A percentile compares a stretch with the other conserved stretches of the same genome.
These are phyloP conservation scores for Germaria angustata DNA, from an alignment of 2,888 invertebrate genomes.

Conservation along the genomic window DNA sequence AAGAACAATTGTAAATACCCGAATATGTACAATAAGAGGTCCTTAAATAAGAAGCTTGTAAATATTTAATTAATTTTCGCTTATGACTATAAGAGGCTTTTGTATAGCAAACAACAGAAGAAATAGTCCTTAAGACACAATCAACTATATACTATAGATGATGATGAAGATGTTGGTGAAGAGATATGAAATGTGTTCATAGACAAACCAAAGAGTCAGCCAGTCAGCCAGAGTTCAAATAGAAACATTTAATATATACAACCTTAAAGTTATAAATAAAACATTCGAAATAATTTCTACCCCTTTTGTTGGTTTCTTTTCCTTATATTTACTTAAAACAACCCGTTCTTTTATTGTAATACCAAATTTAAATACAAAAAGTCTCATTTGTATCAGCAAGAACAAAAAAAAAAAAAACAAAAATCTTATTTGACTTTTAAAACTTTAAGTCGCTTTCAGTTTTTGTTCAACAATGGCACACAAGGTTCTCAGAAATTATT, in stretches of 20 bases:
- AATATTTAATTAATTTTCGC: conserved; percentile 77
- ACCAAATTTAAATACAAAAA: conserved; percentile 40
- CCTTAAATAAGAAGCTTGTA: conserved; percentile 73
- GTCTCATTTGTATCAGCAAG: conserved; percentile 37
- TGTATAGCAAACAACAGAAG: conserved; percentile 44
- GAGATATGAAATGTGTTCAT: background rate
- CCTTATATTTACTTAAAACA: background rate
- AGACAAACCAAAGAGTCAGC: conserved; percentile 1
- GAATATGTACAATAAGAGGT: background rate
- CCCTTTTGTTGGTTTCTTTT: background rate
- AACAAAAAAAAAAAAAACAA: background rate
- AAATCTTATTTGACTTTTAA: conserved; percentile 60
- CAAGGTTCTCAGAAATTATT: conserved; percentile 28
- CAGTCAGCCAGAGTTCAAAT: background rate
- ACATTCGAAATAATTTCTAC: conserved; percentile 28
- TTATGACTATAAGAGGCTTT: conserved; percentile 75
- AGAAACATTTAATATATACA: conserved; percentile 4
- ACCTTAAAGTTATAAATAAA: conserved; percentile 50
- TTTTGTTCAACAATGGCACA: conserved; percentile 15
- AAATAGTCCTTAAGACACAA: conserved; percentile 7
- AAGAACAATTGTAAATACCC: background rate
- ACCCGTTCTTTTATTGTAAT: background rate
- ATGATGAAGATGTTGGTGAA: background rate
- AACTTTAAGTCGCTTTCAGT: conserved; percentile 34
- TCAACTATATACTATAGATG: background rate